Conservation (phyloP, 2,888 invertebrate species). For the Dolichomitus sp. region DNA sequence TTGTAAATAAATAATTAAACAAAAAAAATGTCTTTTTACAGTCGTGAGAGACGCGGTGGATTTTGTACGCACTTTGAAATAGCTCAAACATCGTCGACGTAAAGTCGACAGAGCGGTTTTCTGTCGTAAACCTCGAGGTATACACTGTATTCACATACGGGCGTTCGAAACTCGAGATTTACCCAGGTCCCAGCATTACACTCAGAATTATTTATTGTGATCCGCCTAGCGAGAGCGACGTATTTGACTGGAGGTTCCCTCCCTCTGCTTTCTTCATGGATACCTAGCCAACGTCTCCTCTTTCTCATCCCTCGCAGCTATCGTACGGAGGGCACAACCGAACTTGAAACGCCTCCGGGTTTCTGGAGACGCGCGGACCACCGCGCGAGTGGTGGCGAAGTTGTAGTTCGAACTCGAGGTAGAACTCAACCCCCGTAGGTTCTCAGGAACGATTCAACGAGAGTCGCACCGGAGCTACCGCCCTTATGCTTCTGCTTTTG, state of each 20-base stretch:
- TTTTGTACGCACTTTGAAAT: slow-evolving; percentile 14
- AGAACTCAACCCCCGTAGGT: slow-evolving; percentile 38
- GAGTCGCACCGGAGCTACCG: slow-evolving; percentile 21
- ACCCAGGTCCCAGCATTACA: slow-evolving; percentile 31
- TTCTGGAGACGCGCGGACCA: slow-evolving; percentile 41
- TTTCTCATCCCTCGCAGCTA: slow-evolving; percentile 22
- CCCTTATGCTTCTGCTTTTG: slow-evolving; percentile 41
- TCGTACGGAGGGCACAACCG: slow-evolving; percentile 35
- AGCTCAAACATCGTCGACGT: slow-evolving; percentile 10
- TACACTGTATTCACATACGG: neutral
- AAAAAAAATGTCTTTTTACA: neutral
- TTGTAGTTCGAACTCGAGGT: slow-evolving; percentile 30
- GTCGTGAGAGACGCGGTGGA: neutral
- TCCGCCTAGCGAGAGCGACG: slow-evolving; percentile 23
- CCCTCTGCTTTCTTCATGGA: slow-evolving; percentile 19
- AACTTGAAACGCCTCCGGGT: slow-evolving; percentile 64
- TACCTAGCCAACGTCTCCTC: slow-evolving; percentile 38
- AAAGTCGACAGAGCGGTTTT: neutral
- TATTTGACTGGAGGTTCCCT: slow-evolving; percentile 57
- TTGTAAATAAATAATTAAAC: no score
- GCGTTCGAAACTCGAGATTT: slow-evolving; percentile 40
- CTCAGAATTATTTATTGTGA: slow-evolving; percentile 60
- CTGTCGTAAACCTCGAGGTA: neutral
- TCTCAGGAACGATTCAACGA: slow-evolving; percentile 53
- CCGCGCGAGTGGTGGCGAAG: slow-evolving; percentile 40